Evolutionary conservation across 1,140 invertebrate species (phyloP).

Genomic region (Camponotus floridanus): DNA sequence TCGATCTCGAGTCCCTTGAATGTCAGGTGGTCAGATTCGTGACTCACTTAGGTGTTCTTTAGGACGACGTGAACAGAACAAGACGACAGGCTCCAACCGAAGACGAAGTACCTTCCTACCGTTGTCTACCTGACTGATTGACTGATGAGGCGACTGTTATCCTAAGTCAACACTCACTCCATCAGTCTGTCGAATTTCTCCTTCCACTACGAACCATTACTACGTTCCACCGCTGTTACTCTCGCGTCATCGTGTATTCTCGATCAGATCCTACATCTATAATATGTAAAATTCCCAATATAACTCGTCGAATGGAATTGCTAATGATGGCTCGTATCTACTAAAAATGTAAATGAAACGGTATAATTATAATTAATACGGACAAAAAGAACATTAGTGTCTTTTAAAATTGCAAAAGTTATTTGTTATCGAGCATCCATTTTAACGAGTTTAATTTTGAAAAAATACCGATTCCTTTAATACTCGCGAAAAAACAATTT

Average conservation of each 20-base stretch:
- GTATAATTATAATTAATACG: neutral
- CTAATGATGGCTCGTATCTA: neutral
- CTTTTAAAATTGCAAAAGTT: neutral
- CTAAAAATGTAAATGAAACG: slow-evolving; percentile 22
- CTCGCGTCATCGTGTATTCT: slow-evolving; percentile 51
- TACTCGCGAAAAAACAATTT: neutral
- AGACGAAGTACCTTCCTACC: slow-evolving; percentile 82
- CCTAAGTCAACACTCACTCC: slow-evolving; percentile 86
- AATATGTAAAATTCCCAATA: slow-evolving; percentile 38
- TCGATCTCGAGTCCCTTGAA: slow-evolving; percentile 66
- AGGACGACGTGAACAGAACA: slow-evolving; percentile 73
- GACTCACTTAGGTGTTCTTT: slow-evolving; percentile 83
- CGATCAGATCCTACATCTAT: slow-evolving; percentile 38
- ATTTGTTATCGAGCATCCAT: neutral
- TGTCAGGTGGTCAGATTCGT: slow-evolving; percentile 80
- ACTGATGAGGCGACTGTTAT: slow-evolving; percentile 86
- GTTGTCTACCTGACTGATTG: slow-evolving; percentile 85
- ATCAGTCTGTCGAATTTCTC: slow-evolving; percentile 81
- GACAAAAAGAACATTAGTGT: neutral
- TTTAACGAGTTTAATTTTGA: neutral
- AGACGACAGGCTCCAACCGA: slow-evolving; percentile 77
- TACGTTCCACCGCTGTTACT: slow-evolving; percentile 49
- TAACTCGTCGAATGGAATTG: slow-evolving; percentile 42
- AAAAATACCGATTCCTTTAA: neutral
- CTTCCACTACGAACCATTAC: slow-evolving; percentile 49